These are phyloP conservation scores for Conger conger DNA, from an alignment of 2,113 vertebrate species.

Conservation along the genomic window DNA sequence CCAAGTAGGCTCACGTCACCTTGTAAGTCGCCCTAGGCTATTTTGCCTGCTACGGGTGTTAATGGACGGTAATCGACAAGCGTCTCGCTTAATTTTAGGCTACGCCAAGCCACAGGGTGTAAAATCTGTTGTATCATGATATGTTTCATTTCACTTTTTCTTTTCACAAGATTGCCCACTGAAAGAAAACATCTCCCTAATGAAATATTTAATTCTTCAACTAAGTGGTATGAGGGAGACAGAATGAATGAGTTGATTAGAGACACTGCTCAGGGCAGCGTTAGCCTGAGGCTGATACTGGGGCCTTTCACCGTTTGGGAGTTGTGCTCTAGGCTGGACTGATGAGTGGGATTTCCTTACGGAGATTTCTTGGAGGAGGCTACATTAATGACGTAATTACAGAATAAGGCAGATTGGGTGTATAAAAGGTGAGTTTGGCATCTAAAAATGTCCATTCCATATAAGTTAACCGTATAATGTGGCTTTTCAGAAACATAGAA, in stretches of 20 bases:
- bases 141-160: conserved; percentile 40
- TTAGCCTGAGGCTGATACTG: conserved; percentile 3
- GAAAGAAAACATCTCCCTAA: conserved; percentile 68
- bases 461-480: neutral
- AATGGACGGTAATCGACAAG: conserved; percentile 48
- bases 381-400: neutral
- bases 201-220: conserved; percentile 80
- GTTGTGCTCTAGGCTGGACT: neutral
- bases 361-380: neutral
- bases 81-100: conserved; percentile 39
- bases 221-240: conserved; percentile 71
- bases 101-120: conserved; percentile 38
- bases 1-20: conserved; percentile 45
- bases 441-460: neutral
- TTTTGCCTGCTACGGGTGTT: conserved; percentile 37
- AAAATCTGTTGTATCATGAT: conserved; percentile 42
- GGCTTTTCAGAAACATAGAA: neutral
- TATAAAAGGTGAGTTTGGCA: neutral
- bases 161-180: conserved; percentile 43
- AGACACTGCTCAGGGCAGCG: conserved; percentile 75
- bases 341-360: neutral
- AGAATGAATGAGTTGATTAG: conserved; percentile 83
- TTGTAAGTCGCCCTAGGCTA: conserved; percentile 50
- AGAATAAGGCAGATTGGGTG: neutral
- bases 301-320: neutral